A percentile compares a stretch with the other conserved stretches of the same genome.
phyloP scores from a whole-genome alignment of 2,113 vertebrate species.

The Gasterosteus nipponicus region DNA sequence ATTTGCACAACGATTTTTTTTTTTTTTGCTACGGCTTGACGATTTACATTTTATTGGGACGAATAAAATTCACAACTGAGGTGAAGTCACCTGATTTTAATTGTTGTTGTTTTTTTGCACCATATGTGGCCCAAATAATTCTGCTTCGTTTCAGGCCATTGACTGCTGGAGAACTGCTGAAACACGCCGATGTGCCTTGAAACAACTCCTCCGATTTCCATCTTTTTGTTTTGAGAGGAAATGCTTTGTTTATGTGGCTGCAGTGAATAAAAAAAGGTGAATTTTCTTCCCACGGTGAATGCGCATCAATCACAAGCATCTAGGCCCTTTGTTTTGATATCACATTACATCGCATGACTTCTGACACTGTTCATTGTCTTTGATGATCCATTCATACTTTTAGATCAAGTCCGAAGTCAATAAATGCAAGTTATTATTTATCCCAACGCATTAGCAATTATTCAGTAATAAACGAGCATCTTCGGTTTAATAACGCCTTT shows the following conservation, averaged over 20 bases:
- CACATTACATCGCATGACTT: not conserved
- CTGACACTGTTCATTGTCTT: not conserved
- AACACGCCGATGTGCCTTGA: not conserved
- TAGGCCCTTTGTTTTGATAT: not conserved
- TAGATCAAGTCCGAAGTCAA: not conserved
- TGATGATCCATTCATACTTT: not conserved
- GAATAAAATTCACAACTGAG: not conserved
- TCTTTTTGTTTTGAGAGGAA: not conserved
- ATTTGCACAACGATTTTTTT: not conserved
- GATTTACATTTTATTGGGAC: not conserved
- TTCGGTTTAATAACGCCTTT: not conserved
- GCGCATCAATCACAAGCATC: not conserved
- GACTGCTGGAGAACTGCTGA: not conserved
- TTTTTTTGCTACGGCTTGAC: too few species aligned
- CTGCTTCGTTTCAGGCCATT: not conserved
- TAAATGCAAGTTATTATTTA: not conserved
- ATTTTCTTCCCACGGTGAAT: not conserved
- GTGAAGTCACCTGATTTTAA: not conserved
- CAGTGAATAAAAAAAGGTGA: not conserved
- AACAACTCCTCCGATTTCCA: not conserved
- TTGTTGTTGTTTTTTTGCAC: not conserved
- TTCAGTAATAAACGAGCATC: conserved; percentile 7
- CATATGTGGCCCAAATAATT: not conserved
- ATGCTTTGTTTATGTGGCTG: not conserved
- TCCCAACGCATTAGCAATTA: not conserved